Evolutionary conservation across 92 coral and sea anemone genomes (phyloP), one percentile per base, ranked within the genome.

Genomic region (Desmophyllum pertusum): DNA sequence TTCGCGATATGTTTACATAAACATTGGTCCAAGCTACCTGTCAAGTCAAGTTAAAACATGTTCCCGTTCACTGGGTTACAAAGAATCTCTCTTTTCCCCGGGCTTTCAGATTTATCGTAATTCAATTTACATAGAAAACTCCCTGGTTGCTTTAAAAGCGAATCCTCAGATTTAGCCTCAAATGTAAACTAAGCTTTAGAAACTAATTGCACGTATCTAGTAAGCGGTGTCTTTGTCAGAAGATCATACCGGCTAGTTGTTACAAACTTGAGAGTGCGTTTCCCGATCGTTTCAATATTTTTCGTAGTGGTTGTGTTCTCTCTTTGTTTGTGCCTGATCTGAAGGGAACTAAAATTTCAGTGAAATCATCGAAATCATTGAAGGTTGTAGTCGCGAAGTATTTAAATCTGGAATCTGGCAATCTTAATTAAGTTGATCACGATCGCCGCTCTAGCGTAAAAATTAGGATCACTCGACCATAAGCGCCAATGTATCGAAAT

Each of bases 11-110:
- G 33, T 37, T 57, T 61, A 31, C 64, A 55, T 39, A 79, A 78
- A 79, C 61, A 33, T 19, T 76, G 11, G 36, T 25, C 4, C 5
- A 38, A 57, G 46, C 81, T 77, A 59, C 81, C 81, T 77, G 81
- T 52, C 36, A 37, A 18, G 45, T 76, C 66, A 37, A 59, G 51
- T 76, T 55, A 27, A 6, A 9, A 17, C 46, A 13, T 31, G 53
- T 38, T 59, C 69, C 53, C 10, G 65, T 57, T 57, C 53, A 77
- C 15, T n/a, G 51, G 38, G 1, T 27, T 6, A 1, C 8, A 45
- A 40, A 55, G 11, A 29, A 75, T 35, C 8, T 35, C 13, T 33
- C 2, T 0, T 15, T 38, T 38, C 35, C 19, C 6, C 31, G 35
- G 33, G 7, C 27, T 62, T 62, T 62, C 67, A 62, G 11, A 1